These are phyloP conservation scores for Garrulus glandarius DNA, from an alignment of 2,797 vertebrate species.

Conservation along the genomic window DNA sequence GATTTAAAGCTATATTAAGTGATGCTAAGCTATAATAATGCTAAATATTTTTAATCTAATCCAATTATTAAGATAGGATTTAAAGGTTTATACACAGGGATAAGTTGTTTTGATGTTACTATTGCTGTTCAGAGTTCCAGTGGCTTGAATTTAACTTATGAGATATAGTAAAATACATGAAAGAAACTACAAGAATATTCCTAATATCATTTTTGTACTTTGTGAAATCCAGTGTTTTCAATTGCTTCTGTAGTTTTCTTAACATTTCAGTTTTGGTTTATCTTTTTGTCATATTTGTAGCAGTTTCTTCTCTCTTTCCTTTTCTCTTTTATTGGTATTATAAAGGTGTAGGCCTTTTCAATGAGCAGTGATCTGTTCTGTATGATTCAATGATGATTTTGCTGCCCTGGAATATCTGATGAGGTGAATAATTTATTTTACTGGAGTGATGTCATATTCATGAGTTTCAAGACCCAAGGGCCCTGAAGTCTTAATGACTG, in stretches of 20 bases:
- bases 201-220: neutral
- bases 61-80: neutral
- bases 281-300: neutral
- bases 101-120: neutral
- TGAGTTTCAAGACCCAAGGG: neutral
- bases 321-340: neutral
- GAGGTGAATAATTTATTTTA: neutral
- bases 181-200: neutral
- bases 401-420: neutral
- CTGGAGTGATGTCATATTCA: neutral
- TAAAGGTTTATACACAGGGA: neutral
- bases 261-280: neutral
- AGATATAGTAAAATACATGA: neutral
- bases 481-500: neutral
- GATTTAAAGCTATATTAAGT: slow-evolving; percentile 6
- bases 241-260: neutral
- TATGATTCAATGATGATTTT: neutral
- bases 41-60: slow-evolving; percentile 12
- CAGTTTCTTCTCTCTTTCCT: neutral
- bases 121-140: neutral
- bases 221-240: neutral
- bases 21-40: neutral
- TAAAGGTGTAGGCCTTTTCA: neutral
- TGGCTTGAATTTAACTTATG: neutral
- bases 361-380: neutral